Percentiles rank a stretch among this genome's conserved stretches.
These are phyloP conservation scores for Monochamus saltuarius DNA, from an alignment of 1,140 invertebrate species.

Conservation along the genomic window DNA sequence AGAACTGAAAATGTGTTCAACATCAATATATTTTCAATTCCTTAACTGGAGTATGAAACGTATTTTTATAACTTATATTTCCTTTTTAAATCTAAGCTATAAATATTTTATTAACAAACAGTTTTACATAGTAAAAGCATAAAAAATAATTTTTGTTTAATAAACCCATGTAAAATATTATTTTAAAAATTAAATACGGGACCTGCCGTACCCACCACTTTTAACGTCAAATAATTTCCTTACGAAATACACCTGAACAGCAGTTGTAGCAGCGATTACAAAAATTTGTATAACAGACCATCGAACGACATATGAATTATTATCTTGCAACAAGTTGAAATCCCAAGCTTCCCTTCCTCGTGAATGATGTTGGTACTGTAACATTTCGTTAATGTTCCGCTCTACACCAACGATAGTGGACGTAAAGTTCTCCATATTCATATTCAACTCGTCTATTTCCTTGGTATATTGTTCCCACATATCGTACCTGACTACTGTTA, in stretches of 20 bases:
- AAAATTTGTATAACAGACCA: conserved; percentile 86
- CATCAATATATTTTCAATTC: no score
- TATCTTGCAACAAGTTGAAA: conserved; percentile 77
- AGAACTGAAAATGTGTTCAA: no score
- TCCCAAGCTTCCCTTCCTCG: conserved; percentile 77
- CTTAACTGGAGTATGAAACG: no score
- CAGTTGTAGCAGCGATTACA: conserved; percentile 75
- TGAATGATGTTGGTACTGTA: conserved; percentile 78
- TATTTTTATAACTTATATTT: no score
- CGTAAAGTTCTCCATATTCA: conserved; percentile 90
- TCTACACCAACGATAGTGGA: conserved; percentile 74
- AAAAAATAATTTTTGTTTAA: no score
- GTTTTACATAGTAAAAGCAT: no score
- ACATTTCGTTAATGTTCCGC: conserved; percentile 81
- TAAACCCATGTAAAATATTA: no score
- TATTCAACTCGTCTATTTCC: conserved; percentile 83
- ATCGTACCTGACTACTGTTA: conserved; percentile 91
- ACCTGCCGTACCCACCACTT: conserved; percentile 60
- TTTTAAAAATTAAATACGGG: conserved; percentile 7
- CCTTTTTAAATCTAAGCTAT: no score
- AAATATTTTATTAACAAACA: no score
- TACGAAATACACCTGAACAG: conserved; percentile 84
- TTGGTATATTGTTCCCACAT: conserved; percentile 91
- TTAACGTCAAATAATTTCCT: conserved; percentile 83
- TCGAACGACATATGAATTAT: conserved; percentile 81